Evolutionary conservation across 2,888 invertebrate species (phyloP), one percentile per base, ranked within the genome.

Genomic region (Dicranocentrus wangi): DNA sequence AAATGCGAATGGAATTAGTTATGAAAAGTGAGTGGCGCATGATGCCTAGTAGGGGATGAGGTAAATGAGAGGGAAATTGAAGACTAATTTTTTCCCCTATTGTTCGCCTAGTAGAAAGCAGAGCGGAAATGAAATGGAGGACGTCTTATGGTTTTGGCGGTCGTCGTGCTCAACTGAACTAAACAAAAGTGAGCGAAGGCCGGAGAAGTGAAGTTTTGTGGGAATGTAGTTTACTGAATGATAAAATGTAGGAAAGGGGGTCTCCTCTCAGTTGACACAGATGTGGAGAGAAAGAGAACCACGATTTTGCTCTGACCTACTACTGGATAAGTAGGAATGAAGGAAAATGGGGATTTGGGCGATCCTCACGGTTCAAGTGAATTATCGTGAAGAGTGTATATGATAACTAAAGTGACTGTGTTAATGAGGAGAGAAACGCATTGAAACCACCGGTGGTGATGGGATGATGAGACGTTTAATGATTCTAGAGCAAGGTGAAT

Each of bases 61-160:
- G 32, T 7, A 32, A 32, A 32, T 10, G 10, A 32, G 32, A 3
- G 32, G 10, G 32, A 32, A 32, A 32, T 32, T 32, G 32, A 10
- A 32, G 32, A 7, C 32, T 32, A 10, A 32, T 32, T 32, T 32
- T 32, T 32, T 32, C 32, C 32, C 32, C 10, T n/a, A 47, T 47
- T 47, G 47, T 47, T 47, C 15, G 47, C 47, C 2, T 2, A 47
- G n/a, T 47, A 47, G 69, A 21, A 69, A 70, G 43, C 70, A 70
- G 70, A 70, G 70, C 58, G 70, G 70, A 70, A 58, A 70, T 70
- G 70, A 70, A 70, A 58, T 70, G 70, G 70, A 70, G 70, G 70
- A 70, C 60, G 60, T 25, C 28, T 25, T 25, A 55, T 28, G 25
- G 27, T n/a, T 60, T 60, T 60, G 27, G 28, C 60, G 27, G 27